Conservation (phyloP, 1,140 invertebrate species). For the Chymomyza costata region DNA sequence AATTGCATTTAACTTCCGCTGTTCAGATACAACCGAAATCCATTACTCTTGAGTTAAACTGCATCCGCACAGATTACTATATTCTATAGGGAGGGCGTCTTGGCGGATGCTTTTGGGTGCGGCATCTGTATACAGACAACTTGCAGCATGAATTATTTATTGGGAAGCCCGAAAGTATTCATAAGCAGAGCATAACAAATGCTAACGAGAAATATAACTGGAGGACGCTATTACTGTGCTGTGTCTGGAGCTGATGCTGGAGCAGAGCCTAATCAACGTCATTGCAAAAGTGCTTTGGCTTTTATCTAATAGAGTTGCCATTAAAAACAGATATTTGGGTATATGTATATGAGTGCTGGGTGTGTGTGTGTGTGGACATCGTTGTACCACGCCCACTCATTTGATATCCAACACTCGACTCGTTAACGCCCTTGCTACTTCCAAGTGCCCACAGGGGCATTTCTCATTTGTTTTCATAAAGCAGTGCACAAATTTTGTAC, state of each 20-base stretch:
- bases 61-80: constrained; percentile 25
- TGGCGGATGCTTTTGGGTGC: constrained; percentile 9
- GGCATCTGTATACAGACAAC: constrained; percentile 51
- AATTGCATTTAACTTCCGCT: constrained; percentile 59
- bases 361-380: neutral
- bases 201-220: constrained; percentile 1
- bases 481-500: neutral
- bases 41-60: constrained; percentile 29
- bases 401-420: constrained; percentile 24
- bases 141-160: constrained; percentile 66
- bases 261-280: constrained; percentile 16
- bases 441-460: constrained; percentile 17
- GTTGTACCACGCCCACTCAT: constrained; percentile 38
- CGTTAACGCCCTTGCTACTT: constrained; percentile 27
- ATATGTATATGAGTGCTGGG: constrained; percentile 16
- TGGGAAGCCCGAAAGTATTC: constrained; percentile 50
- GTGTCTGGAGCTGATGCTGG: constrained; percentile 15
- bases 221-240: neutral
- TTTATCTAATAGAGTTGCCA: constrained; percentile 54
- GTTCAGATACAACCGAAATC: constrained; percentile 4
- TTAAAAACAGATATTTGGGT: constrained; percentile 51
- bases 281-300: neutral
- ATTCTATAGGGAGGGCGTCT: neutral
- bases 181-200: constrained; percentile 33
- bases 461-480: constrained; percentile 41